Evolutionary conservation across 2,113 vertebrate genomes (phyloP).

Genomic region (Equus quagga): DNA sequence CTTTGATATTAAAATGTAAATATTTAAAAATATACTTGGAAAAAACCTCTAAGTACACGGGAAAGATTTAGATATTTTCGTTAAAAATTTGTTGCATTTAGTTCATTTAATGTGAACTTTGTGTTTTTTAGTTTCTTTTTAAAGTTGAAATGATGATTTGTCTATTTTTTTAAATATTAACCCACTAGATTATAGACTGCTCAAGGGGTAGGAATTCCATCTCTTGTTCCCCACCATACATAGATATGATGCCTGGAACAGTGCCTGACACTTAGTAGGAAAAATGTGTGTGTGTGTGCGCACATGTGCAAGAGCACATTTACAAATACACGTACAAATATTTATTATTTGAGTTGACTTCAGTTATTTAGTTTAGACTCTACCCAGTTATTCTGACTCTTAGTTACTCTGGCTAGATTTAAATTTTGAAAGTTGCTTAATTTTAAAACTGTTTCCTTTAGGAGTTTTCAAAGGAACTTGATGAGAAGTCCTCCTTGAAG

Average conservation of each 20-base stretch:
- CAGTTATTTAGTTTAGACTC: not conserved
- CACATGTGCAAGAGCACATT: fast-evolving
- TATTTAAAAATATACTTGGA: not conserved
- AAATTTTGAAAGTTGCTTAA: not conserved
- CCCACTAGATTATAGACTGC: not conserved
- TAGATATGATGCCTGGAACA: not conserved
- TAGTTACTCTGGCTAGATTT: not conserved
- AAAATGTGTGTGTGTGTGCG: not conserved
- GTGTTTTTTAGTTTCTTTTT: not conserved
- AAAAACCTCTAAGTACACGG: not conserved
- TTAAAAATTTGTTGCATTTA: constrained; percentile 9
- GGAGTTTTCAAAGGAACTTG: constrained; percentile 92
- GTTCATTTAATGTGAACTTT: not conserved
- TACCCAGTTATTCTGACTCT: not conserved
- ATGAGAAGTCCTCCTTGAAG: constrained; percentile 90
- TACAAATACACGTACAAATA: not conserved
- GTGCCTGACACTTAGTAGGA: not conserved
- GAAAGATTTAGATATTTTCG: not conserved
- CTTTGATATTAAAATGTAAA: constrained; percentile 41
- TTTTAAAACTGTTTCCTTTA: constrained; percentile 65
- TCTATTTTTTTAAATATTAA: not conserved
- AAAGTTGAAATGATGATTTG: constrained; percentile 4
- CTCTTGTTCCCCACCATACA: not conserved
- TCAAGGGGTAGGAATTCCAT: not conserved
- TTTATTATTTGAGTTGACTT: not conserved